Conservation (phyloP, 2,888 invertebrate genomes). For the Alsophila aescularia region DNA sequence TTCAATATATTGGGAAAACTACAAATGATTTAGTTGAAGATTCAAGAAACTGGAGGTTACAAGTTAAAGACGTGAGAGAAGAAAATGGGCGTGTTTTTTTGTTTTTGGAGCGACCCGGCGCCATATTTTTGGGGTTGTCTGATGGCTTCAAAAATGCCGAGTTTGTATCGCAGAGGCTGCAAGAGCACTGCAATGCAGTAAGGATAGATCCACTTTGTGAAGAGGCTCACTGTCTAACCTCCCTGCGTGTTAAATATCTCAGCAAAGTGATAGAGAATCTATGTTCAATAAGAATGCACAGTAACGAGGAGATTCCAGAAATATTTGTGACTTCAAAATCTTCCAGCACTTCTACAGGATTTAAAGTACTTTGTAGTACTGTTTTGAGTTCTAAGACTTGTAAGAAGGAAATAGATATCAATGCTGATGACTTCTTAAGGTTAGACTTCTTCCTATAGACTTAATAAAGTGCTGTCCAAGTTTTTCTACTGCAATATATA, state of each 20-base stretch:
- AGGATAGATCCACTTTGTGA: conserved; percentile 55
- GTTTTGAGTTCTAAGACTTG: conserved; percentile 85
- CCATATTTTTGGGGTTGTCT: conserved; percentile 56
- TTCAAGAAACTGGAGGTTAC: conserved; percentile 77
- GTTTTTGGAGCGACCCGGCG: conserved; percentile 75
- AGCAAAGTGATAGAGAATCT: conserved; percentile 60
- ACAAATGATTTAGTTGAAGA: conserved; percentile 60
- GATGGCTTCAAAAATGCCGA: conserved; percentile 51
- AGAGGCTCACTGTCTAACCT: conserved; percentile 55
- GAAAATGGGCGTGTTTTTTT: conserved; percentile 77
- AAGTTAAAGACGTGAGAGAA: conserved; percentile 65
- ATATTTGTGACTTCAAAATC: conserved; percentile 73
- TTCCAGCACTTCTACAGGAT: conserved; percentile 45
- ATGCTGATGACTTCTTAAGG: conserved; percentile 81
- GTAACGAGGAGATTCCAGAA: conserved; percentile 17
- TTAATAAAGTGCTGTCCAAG: background rate
- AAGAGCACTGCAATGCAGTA: conserved; percentile 36
- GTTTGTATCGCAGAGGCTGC: conserved; percentile 48
- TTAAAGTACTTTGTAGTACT: conserved; percentile 80
- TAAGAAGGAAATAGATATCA: conserved; percentile 76
- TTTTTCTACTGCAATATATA: too few species aligned
- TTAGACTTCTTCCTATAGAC: conserved; percentile 35
- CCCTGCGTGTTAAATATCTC: conserved; percentile 61
- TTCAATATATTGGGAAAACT: conserved; percentile 59
- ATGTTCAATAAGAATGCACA: conserved; percentile 42